These are phyloP conservation scores for Corythornis vintsioides DNA, from an alignment of 2,113 vertebrate genomes.

Conservation along the genomic window DNA sequence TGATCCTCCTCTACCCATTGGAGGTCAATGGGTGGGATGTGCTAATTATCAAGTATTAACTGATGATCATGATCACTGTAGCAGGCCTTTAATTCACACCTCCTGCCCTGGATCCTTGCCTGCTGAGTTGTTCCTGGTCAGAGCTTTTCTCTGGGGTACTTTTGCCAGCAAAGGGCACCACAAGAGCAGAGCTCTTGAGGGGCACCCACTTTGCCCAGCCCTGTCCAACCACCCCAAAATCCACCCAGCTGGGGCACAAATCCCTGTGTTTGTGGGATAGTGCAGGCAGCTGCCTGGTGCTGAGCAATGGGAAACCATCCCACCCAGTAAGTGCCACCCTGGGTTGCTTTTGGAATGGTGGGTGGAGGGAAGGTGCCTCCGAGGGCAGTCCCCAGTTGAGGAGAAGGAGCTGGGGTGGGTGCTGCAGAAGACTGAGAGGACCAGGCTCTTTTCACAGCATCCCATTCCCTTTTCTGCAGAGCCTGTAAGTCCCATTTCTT, in stretches of 20 bases:
- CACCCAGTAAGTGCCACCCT: rapidly evolving
- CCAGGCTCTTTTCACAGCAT: not conserved
- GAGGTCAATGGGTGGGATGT: constrained; percentile 52
- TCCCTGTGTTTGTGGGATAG: not conserved
- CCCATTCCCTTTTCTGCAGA: not conserved
- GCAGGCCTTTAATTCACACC: constrained; percentile 55
- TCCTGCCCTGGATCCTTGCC: constrained; percentile 43
- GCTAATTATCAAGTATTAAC: constrained; percentile 43
- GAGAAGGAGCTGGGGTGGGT: not conserved
- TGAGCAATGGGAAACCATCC: not conserved
- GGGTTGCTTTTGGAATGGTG: not conserved
- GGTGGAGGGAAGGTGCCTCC: not conserved
- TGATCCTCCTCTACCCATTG: not conserved
- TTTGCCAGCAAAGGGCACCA: not conserved
- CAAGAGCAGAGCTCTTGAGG: not conserved
- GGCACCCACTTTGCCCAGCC: not conserved
- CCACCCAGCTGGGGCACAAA: not conserved
- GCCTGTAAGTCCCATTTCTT: not conserved
- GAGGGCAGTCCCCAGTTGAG: not conserved
- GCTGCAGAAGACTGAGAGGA: not conserved
- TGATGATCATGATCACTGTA: constrained; percentile 57
- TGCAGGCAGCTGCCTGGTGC: not conserved
- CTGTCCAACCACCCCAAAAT: not conserved
- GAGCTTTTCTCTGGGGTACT: constrained; percentile 12
- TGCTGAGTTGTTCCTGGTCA: not conserved